Evolutionary conservation across 2,113 vertebrate species (phyloP).

Genomic region (Aspidoscelis tigris): DNA sequence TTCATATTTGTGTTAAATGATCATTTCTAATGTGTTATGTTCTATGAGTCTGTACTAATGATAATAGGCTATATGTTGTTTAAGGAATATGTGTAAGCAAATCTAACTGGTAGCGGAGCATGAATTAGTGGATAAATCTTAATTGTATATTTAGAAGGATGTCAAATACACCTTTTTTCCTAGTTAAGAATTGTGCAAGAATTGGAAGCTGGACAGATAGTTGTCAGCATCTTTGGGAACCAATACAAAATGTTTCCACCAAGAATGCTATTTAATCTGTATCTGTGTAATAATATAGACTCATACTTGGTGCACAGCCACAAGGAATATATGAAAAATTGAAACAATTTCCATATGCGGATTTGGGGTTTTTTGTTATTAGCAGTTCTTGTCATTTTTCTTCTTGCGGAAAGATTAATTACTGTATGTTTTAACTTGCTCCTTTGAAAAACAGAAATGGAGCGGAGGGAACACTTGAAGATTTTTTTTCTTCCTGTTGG

Average conservation of each 20-base stretch:
- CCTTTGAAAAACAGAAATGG: background rate
- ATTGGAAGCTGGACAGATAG: background rate
- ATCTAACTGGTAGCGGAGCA: background rate
- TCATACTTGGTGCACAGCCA: background rate
- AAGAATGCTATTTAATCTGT: background rate
- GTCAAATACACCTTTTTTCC: background rate
- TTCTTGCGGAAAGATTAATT: no score
- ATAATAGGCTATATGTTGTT: background rate
- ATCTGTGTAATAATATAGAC: background rate
- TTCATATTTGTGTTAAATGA: background rate
- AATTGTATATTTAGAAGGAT: background rate
- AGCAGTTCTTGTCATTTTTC: background rate
- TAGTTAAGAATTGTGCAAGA: background rate
- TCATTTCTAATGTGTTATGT: background rate
- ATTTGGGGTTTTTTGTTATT: background rate
- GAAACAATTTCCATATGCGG: background rate
- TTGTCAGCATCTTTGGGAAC: background rate
- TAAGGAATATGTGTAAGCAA: background rate
- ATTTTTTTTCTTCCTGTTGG: background rate
- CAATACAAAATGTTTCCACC: background rate
- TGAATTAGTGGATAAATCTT: background rate
- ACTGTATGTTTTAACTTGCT: no score
- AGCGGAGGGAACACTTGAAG: background rate
- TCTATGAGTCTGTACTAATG: background rate
- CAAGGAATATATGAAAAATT: background rate